These are phyloP conservation scores for Rhinolophus ferrumequinum DNA, from an alignment of 2,113 vertebrate genomes.

Conservation along the genomic window DNA sequence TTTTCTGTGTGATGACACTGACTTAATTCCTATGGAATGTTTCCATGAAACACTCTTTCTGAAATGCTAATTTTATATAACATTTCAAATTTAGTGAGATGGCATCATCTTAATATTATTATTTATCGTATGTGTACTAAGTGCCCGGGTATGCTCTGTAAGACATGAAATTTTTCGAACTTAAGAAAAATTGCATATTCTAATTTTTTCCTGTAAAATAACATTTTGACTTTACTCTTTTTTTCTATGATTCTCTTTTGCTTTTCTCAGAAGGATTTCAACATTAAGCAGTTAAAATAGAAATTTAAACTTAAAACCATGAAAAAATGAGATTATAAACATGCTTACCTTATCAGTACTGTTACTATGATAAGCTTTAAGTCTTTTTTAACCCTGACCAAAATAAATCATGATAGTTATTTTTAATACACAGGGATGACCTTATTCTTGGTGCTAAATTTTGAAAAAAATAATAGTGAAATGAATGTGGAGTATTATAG, in stretches of 20 bases:
- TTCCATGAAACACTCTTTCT: background rate
- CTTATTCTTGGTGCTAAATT: background rate
- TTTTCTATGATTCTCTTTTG: background rate
- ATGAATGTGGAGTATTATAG: background rate
- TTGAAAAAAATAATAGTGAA: background rate
- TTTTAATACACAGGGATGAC: background rate
- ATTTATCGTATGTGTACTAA: background rate
- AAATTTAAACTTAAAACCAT: background rate
- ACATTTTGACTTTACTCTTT: background rate
- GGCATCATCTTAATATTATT: background rate
- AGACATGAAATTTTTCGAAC: background rate
- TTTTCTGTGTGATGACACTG: background rate
- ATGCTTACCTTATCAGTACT: background rate
- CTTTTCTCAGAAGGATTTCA: background rate
- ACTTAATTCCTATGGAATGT: background rate
- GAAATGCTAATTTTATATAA: background rate
- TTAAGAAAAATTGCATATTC: constrained; percentile 13
- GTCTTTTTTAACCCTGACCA: background rate
- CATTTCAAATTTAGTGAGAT: background rate
- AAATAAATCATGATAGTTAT: background rate
- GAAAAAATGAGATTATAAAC: background rate
- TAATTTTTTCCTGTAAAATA: background rate
- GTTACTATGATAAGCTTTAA: background rate
- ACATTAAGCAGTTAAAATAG: background rate
- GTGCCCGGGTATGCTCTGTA: background rate